Evolutionary conservation across 2,113 vertebrate species (phyloP), one percentile per base, ranked within the genome.

Genomic region (Tetrax tetrax): DNA sequence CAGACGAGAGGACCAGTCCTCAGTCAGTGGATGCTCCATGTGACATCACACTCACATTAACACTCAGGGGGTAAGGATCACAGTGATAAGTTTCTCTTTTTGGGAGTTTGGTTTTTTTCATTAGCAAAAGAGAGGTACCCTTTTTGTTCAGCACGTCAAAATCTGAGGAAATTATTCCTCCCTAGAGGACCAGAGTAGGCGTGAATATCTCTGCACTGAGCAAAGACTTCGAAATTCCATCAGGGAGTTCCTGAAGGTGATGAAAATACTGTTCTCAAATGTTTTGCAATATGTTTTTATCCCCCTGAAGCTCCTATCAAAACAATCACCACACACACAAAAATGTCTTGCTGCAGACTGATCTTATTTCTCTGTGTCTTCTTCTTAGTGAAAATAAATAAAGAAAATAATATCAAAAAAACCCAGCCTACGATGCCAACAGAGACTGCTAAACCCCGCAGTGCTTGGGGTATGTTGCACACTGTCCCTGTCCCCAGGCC

Each of bases 151-250:
- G 50, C 23, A 35, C 22, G 35, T n/a, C 48, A 84, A 91, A 91
- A 59, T 24, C 37, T 7, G 25, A 50, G 29, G 57, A 91, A 93
- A 91, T 72, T 37, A 43, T 74, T 89, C 21, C 50, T 94, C 60
- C 51, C 28, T 25, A 16, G 47, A 86, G 68, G 60, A 74, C 13
- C 20, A 86, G 63, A 70, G 41, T 41, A 65, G 18, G 28, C 89
- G 80, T 83, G 86, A 80, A 72, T 92, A 77, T 23, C 76, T 93
- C 63, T 70, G 66, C 20, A 77, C 63, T 12, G 41, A 95, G 86
- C 60, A 86, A 68, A 77, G 37, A 74, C 28, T 74, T 51, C 54
- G 47, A 90, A 59, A 89, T 29, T 80, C 51, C 83, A 86, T 59
- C 24, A 65, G 45, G 41, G 85, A 93, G 79, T 10, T 83, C 64